Conservation (phyloP, 2,888 invertebrate species). For the Leucoptera coffeella region DNA sequence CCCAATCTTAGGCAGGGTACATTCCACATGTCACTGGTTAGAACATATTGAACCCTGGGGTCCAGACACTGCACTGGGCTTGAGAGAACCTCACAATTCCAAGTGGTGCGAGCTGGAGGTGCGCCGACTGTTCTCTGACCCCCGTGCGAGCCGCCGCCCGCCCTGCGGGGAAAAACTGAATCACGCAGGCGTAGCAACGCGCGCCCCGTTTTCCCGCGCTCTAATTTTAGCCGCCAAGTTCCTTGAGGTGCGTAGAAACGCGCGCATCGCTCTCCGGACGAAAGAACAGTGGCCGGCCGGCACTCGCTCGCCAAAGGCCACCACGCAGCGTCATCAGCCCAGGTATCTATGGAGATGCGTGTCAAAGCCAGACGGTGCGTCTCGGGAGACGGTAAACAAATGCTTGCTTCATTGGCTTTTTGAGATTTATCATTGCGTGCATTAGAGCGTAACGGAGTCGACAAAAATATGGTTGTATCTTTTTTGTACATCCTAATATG, state of each 20-base stretch:
- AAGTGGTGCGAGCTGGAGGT: too few species aligned
- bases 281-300: conserved; percentile 1
- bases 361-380: too few species aligned
- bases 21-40: too few species aligned
- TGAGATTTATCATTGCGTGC: too few species aligned
- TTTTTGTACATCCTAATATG: too few species aligned
- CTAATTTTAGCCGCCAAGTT: conserved; percentile 24
- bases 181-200: conserved; percentile 8
- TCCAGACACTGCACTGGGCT: conserved; percentile 12
- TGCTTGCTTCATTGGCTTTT: too few species aligned
- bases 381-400: too few species aligned
- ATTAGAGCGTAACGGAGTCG: too few species aligned
- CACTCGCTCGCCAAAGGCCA: conserved; percentile 2
- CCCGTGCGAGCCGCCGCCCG: conserved; percentile 8
- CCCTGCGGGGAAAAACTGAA: too few species aligned
- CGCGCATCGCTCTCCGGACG: conserved; percentile 17
- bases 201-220: conserved; percentile 14
- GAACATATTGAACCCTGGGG: conserved; percentile 16
- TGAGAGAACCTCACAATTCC: not conserved
- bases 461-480: too few species aligned
- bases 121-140: conserved; percentile 42
- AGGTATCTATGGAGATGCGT: too few species aligned
- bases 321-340: conserved; percentile 22
- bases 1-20: too few species aligned
- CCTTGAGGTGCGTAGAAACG: conserved; percentile 12